phyloP scores from a whole-genome alignment of 2,888 invertebrate genomes.

The Chymomyza caudatula region DNA sequence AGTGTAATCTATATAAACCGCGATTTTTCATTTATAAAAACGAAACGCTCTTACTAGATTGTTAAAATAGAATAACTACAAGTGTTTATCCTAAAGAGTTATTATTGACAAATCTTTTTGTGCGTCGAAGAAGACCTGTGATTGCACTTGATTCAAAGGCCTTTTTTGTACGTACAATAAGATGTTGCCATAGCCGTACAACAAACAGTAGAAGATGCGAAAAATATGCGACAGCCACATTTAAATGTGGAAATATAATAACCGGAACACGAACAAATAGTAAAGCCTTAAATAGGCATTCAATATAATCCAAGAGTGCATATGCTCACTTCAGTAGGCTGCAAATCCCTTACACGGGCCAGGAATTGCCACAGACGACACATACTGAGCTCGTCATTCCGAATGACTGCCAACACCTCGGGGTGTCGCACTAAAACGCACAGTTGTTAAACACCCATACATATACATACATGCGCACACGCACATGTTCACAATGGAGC shows the following conservation, averaged over 20 bases:
- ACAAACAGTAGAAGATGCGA: neutral
- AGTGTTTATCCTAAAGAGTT: too few relatives aligned
- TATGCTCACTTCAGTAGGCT: conserved; percentile 44
- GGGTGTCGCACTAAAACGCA: conserved; percentile 74
- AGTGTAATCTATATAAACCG: too few relatives aligned
- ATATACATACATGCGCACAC: conserved; percentile 7
- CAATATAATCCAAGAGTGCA: conserved; percentile 52
- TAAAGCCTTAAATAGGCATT: conserved; percentile 30
- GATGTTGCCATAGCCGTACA: neutral
- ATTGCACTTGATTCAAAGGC: conserved; percentile 11
- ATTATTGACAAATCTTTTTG: too few relatives aligned
- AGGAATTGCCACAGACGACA: conserved; percentile 11
- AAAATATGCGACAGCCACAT: neutral
- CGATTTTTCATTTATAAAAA: too few relatives aligned
- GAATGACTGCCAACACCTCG: conserved; percentile 78
- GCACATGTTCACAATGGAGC: neutral
- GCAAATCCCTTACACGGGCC: neutral
- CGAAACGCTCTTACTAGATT: too few relatives aligned
- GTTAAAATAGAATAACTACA: too few relatives aligned
- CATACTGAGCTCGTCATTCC: conserved; percentile 67
- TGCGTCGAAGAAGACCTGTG: too few relatives aligned
- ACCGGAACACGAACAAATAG: neutral
- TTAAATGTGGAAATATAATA: neutral
- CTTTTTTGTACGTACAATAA: neutral
- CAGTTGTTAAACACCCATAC: conserved; percentile 42